Base-by-base conservation (phyloP, 2,888 invertebrate genomes). In the Apamea epomidion region DNA sequence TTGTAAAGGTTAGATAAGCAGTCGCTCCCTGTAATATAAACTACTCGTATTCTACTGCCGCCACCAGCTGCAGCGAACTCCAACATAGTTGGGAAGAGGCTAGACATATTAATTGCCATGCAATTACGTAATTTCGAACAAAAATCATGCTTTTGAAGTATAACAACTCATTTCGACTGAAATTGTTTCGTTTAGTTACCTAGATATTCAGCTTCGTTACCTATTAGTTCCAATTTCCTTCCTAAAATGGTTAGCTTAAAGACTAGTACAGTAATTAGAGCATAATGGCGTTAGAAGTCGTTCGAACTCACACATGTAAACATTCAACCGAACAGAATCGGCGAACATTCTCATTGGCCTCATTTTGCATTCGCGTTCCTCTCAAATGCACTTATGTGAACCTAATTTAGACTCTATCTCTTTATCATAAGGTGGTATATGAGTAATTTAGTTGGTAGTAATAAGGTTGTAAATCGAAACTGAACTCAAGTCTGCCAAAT, bases 401-500 rank as follows among this genome's bases (percentile, higher is more conserved):
- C 58, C 32, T 58, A 80, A 75, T 62, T 69, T 69, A 29, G 48
- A 76, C 88, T 78, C 65, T 83, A 81, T 29, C 0, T 0, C 70
- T 12, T 14, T 0, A 10, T 0, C 0, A 12, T 81, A 83, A 71
- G 75, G 73, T 62, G 6, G 45, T 42, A 1, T 64, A 16, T 65
- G 0, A 45, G 7, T 67, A 0, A 25, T 72, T 69, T 29, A 1
- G 2, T n/a, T 62, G 7, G 1, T 14, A 88, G 21, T 58, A 29
- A 25, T 64, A 86, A 76, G 60, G 73, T 88, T 83, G 88, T 72
- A 78, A 72, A 81, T 88, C 80, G 78, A 83, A 79, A 79, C 88
- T 85, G 82, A 88, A 80, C 84, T 72, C 82, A 77, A 78, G 79
- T 72, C 87, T 91, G 92, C 93, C 93, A 93, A 93, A 93, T 93